Evolutionary conservation across 2,113 vertebrate genomes (phyloP).

Genomic region (Eupsittula cactorum): DNA sequence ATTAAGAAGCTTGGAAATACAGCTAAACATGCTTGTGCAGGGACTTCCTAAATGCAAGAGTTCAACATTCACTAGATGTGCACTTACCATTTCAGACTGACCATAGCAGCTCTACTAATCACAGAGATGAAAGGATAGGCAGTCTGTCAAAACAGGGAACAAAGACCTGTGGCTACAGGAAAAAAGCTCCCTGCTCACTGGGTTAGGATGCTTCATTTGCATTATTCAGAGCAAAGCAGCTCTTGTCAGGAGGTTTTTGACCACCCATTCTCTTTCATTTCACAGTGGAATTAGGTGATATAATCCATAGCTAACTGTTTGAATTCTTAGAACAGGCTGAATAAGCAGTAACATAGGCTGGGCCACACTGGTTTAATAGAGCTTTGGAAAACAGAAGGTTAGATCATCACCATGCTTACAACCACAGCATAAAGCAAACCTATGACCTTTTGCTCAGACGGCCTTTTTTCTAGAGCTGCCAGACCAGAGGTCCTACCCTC

Average conservation of each 20-base stretch:
- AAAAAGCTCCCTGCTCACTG: neutral
- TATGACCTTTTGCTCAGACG: neutral
- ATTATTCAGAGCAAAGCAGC: conserved; percentile 8
- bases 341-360: conserved; percentile 11
- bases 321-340: conserved; percentile 22
- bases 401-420: conserved; percentile 10
- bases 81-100: conserved; percentile 23
- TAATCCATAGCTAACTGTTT: conserved; percentile 15
- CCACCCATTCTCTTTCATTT: conserved; percentile 27
- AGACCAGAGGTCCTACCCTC: neutral
- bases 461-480: neutral
- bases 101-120: conserved; percentile 9
- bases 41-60: neutral
- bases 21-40: neutral
- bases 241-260: conserved; percentile 43
- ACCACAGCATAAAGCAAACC: neutral
- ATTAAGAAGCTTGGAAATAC: neutral
- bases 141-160: conserved; percentile 38
- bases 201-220: conserved; percentile 25
- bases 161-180: conserved; percentile 25
- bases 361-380: conserved; percentile 1
- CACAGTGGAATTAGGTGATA: conserved; percentile 24
- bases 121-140: conserved; percentile 20
- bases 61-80: neutral
- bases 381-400: conserved; percentile 26